Evolutionary conservation across 2,888 invertebrate genomes (phyloP), one percentile per base, ranked within the genome.

Genomic region (Dicyrtoma fusca): DNA sequence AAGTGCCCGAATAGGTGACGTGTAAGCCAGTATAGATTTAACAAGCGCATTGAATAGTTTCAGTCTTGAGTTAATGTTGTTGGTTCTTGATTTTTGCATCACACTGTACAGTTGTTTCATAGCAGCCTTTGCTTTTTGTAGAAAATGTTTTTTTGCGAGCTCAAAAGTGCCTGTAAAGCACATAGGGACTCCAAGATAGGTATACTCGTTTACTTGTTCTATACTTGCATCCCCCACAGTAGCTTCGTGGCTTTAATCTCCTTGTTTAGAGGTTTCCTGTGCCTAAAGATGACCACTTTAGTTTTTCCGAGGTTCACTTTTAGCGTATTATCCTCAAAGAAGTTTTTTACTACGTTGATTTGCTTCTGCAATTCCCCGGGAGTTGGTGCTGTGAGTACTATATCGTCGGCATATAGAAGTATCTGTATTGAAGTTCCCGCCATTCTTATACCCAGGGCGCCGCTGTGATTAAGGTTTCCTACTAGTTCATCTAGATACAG

Each of bases 191-290:
- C 62, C 62, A 1, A 62, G 62, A 19, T 62, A 62, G 19, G 34
- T 62, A 19, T 62, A 62, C 1, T 5, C 8, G 14, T 62, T 62
- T n/a, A 62, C 62, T 23, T 42, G 1, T 42, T 62, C 62, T 17
- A 62, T 62, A 2, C 19, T 21, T 8, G 19, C 17, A 11, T 14
- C 19, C 34, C 42, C 44, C 11, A 62, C 14, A 42, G 42, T 1
- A 34, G 17, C 42, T 42, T 34, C n/a, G n/a, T n/a, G n/a, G n/a
- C n/a, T n/a, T n/a, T n/a, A 2, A 6, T 19, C 19, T 34, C 25
- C 13, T 34, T 34, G 1, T 34, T 11, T 1, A 62, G 1, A 8
- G 1, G 8, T 44, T 44, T 44, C 8, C 62, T 44, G 34, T 44
- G 34, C 21, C 62, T 34, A 19, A 34, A 62, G 1, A 62, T 44